These are phyloP conservation scores for Sphaeridia pumilis DNA, from an alignment of 2,888 invertebrate genomes.

Conservation along the genomic window DNA sequence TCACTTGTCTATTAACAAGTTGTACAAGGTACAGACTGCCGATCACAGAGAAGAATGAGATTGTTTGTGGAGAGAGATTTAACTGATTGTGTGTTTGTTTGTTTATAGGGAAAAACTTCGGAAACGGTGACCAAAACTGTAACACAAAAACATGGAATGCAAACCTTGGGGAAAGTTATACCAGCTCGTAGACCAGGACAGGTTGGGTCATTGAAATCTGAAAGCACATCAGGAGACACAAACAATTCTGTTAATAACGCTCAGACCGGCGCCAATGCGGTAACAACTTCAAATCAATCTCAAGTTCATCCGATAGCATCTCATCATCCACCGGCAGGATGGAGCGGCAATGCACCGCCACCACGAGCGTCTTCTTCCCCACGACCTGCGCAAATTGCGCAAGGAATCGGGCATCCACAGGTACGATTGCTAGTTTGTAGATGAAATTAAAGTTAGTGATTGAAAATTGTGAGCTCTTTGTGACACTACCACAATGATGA, in stretches of 20 bases:
- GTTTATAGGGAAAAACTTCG: constrained; percentile 28
- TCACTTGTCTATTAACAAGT: constrained; percentile 35
- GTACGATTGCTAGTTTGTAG: background rate
- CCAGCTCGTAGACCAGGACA: constrained; percentile 78
- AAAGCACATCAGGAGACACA: constrained; percentile 21
- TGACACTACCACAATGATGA: background rate
- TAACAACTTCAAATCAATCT: constrained; percentile 18
- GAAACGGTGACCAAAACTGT: constrained; percentile 34
- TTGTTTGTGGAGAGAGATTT: background rate
- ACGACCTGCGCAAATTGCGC: constrained; percentile 24
- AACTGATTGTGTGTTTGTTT: background rate
- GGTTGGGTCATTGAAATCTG: constrained; percentile 26
- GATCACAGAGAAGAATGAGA: background rate
- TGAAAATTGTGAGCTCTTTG: too few species aligned
- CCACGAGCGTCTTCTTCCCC: constrained; percentile 24
- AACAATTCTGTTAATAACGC: constrained; percentile 19
- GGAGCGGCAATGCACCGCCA: constrained; percentile 21
- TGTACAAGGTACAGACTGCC: constrained; percentile 29
- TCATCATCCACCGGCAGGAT: constrained; percentile 23
- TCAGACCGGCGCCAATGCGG: constrained; percentile 14
- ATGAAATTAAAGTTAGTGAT: background rate
- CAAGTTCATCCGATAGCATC: constrained; percentile 18
- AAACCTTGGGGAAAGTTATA: constrained; percentile 98
- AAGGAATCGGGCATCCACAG: constrained; percentile 22
- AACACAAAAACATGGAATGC: constrained; percentile 87